phyloP scores from a whole-genome alignment of 2,888 invertebrate species.

The Scrobipalpa costella region DNA sequence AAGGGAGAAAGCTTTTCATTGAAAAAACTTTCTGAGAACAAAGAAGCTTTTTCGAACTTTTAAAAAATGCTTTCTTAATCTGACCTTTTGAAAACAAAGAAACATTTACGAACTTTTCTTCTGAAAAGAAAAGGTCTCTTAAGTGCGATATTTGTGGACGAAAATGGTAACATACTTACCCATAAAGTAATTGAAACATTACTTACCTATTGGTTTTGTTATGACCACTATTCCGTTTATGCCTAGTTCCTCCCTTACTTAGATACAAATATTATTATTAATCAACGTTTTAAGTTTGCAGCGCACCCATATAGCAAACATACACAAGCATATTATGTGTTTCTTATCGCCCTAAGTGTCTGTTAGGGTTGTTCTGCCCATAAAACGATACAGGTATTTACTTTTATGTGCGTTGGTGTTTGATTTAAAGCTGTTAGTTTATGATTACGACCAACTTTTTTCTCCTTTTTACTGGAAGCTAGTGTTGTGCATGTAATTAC shows the following conservation, averaged over 20 bases:
- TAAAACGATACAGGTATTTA: constrained; percentile 40
- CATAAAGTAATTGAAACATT: too few species aligned
- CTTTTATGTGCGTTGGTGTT: constrained; percentile 30
- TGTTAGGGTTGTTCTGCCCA: constrained; percentile 53
- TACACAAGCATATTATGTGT: not conserved
- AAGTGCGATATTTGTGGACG: too few species aligned
- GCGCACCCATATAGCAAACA: not conserved
- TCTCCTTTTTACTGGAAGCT: constrained; percentile 7
- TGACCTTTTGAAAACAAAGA: not conserved
- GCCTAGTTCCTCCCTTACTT: too few species aligned
- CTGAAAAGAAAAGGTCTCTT: too few species aligned
- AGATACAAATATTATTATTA: too few species aligned
- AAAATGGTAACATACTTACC: too few species aligned
- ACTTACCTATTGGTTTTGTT: too few species aligned
- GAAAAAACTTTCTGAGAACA: too few species aligned
- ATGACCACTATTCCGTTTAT: too few species aligned
- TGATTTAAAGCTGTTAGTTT: constrained; percentile 34
- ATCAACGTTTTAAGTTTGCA: too few species aligned
- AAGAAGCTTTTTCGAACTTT: too few species aligned
- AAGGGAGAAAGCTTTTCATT: not conserved
- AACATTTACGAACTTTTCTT: too few species aligned
- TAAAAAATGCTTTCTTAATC: not conserved
- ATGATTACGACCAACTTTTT: constrained; percentile 29
- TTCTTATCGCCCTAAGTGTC: constrained; percentile 45
- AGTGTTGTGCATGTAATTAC: constrained; percentile 25